Evolutionary conservation across 2,888 invertebrate species (phyloP).

Genomic region (Drosophila kokeensis): DNA sequence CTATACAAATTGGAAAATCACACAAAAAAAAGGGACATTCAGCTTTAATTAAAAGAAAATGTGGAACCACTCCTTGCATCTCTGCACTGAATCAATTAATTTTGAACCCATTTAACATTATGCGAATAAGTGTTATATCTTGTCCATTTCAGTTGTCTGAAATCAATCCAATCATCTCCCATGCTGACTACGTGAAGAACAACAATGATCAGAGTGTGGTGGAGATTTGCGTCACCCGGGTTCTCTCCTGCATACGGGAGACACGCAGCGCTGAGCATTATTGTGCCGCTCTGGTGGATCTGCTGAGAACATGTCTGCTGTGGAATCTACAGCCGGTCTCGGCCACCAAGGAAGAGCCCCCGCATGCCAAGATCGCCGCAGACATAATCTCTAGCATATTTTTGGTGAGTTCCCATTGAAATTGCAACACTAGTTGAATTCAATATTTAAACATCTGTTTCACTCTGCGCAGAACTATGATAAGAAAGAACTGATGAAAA

Average conservation of each 20-base stretch:
- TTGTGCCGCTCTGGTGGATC: slow-evolving; percentile 92
- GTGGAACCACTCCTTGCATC: not conserved
- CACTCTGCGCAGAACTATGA: slow-evolving; percentile 86
- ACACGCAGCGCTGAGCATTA: slow-evolving; percentile 93
- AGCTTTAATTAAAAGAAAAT: not conserved
- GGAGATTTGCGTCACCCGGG: slow-evolving; percentile 96
- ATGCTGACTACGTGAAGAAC: slow-evolving; percentile 92
- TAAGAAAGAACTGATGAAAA: slow-evolving; percentile 87
- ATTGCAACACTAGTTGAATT: slow-evolving; percentile 11
- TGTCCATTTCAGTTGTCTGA: slow-evolving; percentile 87
- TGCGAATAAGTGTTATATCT: not conserved
- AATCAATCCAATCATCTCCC: slow-evolving; percentile 92
- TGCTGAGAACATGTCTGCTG: slow-evolving; percentile 94
- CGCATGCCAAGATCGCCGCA: slow-evolving; percentile 98
- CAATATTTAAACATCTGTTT: not conserved
- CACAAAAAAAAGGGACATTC: not conserved
- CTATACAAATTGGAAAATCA: not conserved
- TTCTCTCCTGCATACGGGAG: slow-evolving; percentile 95
- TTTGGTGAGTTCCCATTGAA: slow-evolving; percentile 87
- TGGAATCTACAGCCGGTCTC: slow-evolving; percentile 92
- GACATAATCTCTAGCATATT: slow-evolving; percentile 98
- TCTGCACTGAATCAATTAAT: not conserved
- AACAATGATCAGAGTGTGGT: slow-evolving; percentile 97
- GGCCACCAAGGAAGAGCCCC: slow-evolving; percentile 93
- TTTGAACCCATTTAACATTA: not conserved